Evolutionary conservation across 2,797 vertebrate genomes (phyloP), one percentile per base, ranked within the genome.

Genomic region (Coilia nasus): DNA sequence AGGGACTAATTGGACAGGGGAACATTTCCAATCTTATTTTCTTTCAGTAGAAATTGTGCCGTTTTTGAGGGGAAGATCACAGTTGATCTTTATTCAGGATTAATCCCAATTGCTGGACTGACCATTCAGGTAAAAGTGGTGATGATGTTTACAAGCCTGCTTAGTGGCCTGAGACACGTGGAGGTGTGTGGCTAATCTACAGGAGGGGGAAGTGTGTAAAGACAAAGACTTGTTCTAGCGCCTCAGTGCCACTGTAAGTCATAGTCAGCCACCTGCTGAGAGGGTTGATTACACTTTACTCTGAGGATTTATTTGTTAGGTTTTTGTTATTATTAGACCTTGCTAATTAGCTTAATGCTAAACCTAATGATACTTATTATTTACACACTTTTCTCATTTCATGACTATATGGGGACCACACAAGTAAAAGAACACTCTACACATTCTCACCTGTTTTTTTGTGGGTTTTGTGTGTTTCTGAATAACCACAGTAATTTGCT

Each of bases 51-150:
- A 75, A 75, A 75, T 35, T 17, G 67, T 5, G 14, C 28, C 67
- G 28, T 17, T 75, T 75, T 35, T 28, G 2, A 75, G 28, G 3
- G 35, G 6, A 35, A 75, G 67, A 75, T 75, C 67, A 41, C 4
- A 75, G 67, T 35, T 75, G 67, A 35, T 75, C 67, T 31, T 75
- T 35, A 75, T 75, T 75, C 67, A 75, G 67, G 28, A 23, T n/a
- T n/a, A n/a, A n/a, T n/a, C n/a, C n/a, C 67, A 75, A 35, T 75
- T 75, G 28, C 28, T 6, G 14, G 67, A 75, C 28, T 41, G 35
- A 78, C 71, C 71, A 31, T 78, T 78, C 71, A 44, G 71, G 31
- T 78, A 44, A 78, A 78, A 78, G 71, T 78, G 17, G 35, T 21
- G 31, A 11, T 44, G 71, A 78, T 41, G 71, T 78, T 78, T 78